phyloP scores from a whole-genome alignment of 2,888 invertebrate species.

The Tipula lateralis region DNA sequence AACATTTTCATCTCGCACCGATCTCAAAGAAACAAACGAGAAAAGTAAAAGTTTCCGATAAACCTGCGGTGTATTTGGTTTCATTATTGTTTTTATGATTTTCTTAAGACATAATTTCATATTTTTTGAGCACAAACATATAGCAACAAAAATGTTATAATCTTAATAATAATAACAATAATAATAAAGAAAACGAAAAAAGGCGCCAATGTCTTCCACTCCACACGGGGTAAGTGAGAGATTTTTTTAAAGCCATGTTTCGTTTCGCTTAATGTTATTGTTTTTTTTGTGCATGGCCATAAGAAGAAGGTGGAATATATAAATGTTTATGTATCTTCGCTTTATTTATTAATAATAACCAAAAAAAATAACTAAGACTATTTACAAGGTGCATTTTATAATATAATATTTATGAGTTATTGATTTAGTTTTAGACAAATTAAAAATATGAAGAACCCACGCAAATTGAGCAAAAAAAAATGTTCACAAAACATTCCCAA shows the following conservation, averaged over 20 bases:
- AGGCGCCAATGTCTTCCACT: slow-evolving; percentile 24
- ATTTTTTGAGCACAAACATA: not conserved
- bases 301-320: slow-evolving; percentile 13
- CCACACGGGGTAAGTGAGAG: not conserved
- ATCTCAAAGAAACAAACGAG: not conserved
- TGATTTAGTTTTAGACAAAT: not conserved
- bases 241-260: slow-evolving; percentile 12
- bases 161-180: not conserved
- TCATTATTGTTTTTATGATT: not conserved
- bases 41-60: not conserved
- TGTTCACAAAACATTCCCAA: not conserved
- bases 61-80: not conserved
- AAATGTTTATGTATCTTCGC: not conserved
- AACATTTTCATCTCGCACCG: not conserved
- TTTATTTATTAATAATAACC: not conserved
- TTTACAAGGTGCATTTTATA: slow-evolving; percentile 7
- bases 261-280: not conserved
- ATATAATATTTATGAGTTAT: not conserved
- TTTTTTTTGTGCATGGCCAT: not conserved
- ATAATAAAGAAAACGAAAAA: not conserved
- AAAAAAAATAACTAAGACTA: not conserved
- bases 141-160: not conserved
- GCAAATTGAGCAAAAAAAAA: not conserved
- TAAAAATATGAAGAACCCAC: not conserved
- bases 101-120: not conserved